Percentiles rank a stretch among this genome's conserved stretches.
Evolutionary conservation across 2,113 vertebrate species (phyloP).

Genomic region (Camelus bactrianus): DNA sequence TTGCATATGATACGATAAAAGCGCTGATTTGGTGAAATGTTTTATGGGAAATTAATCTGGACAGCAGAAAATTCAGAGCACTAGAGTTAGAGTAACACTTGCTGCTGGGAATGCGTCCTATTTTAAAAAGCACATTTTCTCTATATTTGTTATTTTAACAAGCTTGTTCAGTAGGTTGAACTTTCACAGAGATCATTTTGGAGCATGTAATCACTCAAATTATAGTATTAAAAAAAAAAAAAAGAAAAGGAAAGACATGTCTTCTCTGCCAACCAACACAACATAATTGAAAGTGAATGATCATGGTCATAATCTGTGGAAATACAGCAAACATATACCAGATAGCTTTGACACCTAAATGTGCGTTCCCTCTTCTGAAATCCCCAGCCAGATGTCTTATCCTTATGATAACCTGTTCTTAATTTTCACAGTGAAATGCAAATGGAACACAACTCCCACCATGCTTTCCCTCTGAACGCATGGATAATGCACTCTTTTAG

Average conservation of each 20-base stretch:
- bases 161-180: not conserved
- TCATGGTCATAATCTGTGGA: not conserved
- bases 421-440: not conserved
- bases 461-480: not conserved
- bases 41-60: not conserved
- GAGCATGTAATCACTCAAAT: not conserved
- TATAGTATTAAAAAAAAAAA: not conserved
- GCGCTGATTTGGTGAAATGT: not conserved
- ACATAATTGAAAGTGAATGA: slow-evolving; percentile 36
- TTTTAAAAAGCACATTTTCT: not conserved
- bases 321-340: not conserved
- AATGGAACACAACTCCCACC: not conserved
- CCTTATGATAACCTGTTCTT: not conserved
- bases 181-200: not conserved
- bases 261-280: not conserved
- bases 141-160: slow-evolving; percentile 26
- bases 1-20: not conserved
- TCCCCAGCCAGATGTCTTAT: not conserved
- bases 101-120: not conserved
- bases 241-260: not conserved
- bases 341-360: not conserved
- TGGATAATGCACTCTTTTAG: not conserved
- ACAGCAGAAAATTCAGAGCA: not conserved
- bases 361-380: not conserved
- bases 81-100: not conserved